phyloP scores from a whole-genome alignment of 2,113 vertebrate genomes.

The Romanogobio albipinnatus region DNA sequence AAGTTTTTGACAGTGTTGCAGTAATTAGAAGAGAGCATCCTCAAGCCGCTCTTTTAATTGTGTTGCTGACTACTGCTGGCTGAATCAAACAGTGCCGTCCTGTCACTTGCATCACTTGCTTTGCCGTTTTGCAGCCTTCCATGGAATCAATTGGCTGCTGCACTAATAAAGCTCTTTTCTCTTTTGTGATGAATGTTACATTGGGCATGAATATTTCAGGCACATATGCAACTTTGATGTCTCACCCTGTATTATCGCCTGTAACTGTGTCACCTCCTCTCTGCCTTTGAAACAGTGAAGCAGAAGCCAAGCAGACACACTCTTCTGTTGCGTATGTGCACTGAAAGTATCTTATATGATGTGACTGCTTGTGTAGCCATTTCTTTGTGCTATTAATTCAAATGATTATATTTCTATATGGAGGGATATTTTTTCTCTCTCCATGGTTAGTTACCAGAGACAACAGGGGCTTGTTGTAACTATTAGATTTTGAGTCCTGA shows the following conservation, averaged over 20 bases:
- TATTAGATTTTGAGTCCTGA: too few relatives aligned
- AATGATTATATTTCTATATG: too few relatives aligned
- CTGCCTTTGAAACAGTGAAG: neutral
- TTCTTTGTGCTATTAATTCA: neutral
- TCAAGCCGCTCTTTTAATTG: neutral
- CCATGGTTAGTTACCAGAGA: neutral
- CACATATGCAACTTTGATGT: constrained; percentile 71
- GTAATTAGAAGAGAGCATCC: neutral
- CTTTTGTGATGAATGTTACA: constrained; percentile 70
- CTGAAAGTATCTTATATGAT: neutral
- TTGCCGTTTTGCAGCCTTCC: constrained; percentile 20
- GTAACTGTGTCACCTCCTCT: constrained; percentile 58
- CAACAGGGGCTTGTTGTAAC: neutral
- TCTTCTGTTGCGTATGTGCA: neutral
- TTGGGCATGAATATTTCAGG: constrained; percentile 71
- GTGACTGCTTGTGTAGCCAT: neutral
- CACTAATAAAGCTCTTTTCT: constrained; percentile 49
- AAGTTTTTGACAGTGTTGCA: neutral
- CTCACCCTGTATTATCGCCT: constrained; percentile 58
- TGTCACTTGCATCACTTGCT: neutral
- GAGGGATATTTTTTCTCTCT: neutral
- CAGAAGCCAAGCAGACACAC: neutral
- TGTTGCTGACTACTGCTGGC: neutral
- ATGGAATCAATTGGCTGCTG: constrained; percentile 1
- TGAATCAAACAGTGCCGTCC: neutral